Conservation (phyloP, 2,113 vertebrate species). For the Thunnus thynnus region DNA sequence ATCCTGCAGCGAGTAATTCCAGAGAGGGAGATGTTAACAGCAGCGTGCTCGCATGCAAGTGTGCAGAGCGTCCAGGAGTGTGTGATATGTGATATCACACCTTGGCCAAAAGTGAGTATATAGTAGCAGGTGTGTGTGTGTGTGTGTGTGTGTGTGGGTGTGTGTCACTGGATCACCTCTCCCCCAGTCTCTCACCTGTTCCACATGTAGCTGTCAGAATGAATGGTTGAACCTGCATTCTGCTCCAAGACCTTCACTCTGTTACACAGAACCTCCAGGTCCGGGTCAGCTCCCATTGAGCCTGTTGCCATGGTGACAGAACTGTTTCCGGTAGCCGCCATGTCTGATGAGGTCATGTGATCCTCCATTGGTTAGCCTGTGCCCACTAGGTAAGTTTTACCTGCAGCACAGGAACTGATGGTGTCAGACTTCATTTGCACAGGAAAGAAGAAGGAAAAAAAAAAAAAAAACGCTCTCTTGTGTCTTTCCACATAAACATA, state of each 20-base stretch:
- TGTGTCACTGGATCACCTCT: constrained; percentile 70
- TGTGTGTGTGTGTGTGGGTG: constrained; percentile 38
- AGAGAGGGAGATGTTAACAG: constrained; percentile 21
- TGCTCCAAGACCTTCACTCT: constrained; percentile 76
- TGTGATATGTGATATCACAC: constrained; percentile 70
- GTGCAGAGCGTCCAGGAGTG: constrained; percentile 37
- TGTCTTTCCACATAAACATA: constrained; percentile 1
- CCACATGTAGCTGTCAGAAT: constrained; percentile 71
- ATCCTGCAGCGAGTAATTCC: constrained; percentile 4
- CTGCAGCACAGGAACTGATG: constrained; percentile 18
- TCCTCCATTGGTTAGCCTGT: constrained; percentile 25
- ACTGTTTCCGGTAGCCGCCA: constrained; percentile 29
- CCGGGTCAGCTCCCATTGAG: constrained; percentile 12
- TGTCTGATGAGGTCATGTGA: constrained; percentile 47
- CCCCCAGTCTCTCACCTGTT: constrained; percentile 82
- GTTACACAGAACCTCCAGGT: constrained; percentile 53
- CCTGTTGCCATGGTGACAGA: constrained; percentile 46
- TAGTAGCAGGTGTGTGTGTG: constrained; percentile 50
- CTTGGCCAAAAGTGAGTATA: constrained; percentile 62
- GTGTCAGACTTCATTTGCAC: constrained; percentile 5
- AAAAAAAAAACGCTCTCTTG: not conserved
- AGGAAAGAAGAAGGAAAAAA: not conserved
- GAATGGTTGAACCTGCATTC: constrained; percentile 54
- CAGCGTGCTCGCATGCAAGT: constrained; percentile 24
- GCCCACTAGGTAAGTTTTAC: constrained; percentile 17